Evolutionary conservation across 2,888 invertebrate species (phyloP), one percentile per base, ranked within the genome.

Genomic region (Tenthredo distinguenda): DNA sequence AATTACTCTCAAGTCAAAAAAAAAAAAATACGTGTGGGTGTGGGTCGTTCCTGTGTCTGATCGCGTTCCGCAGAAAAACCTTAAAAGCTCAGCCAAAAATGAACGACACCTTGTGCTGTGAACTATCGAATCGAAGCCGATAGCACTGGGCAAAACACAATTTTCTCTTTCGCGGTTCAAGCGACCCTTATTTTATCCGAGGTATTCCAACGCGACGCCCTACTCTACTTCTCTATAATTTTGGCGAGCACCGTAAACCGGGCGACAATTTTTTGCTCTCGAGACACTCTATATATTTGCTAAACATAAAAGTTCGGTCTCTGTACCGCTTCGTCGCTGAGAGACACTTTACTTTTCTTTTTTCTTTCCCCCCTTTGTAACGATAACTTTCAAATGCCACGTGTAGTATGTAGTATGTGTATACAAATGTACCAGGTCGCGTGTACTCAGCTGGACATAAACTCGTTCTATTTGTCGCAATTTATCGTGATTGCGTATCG

Each of bases 401-500:
- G 0, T 74, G 43, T 21, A 15, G 5, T 4, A 50, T 34, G 31
- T 77, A 34, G 47, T 77, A 18, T 2, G 18, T 34, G 47, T 77
- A 18, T 2, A 7, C n/a, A 34, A 15, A 55, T 55, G 77, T 55
- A 34, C 31, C 62, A 43, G 12, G 21, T 74, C 43, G 74, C 40
- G 74, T 74, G 74, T 74, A 74, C 21, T 74, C 40, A 74, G 21
- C 12, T 21, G 74, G 26, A 26, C 40, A 21, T 77, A 34, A 31
- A 26, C 77, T 77, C 31, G 50, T 34, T 77, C 77, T 77, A 77
- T 77, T 77, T 77, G 50, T 77, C 34, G 31, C 77, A 55, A 77
- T 50, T 77, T 77, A 77, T 77, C 77, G 77, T 50, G 77, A 47
- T 77, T 77, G 77, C 77, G 50, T 40, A 72, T 77, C 50, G 77